Evolutionary conservation across 2,113 vertebrate species (phyloP).

Genomic region (Zapornia atra): DNA sequence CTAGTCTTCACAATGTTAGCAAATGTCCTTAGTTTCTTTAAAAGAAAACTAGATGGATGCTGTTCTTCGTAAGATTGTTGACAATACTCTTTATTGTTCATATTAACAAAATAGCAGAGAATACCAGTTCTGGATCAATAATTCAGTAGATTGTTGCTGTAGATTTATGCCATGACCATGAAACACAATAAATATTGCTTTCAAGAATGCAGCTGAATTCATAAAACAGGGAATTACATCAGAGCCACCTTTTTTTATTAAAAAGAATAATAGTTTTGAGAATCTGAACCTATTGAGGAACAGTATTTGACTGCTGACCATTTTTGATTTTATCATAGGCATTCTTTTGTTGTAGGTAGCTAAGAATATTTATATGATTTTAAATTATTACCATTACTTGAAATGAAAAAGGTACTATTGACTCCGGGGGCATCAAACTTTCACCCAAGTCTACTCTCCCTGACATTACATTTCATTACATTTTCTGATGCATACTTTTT

Average conservation of each 20-base stretch:
- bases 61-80: neutral
- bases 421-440: neutral
- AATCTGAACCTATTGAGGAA: neutral
- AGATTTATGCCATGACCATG: neutral
- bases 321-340: neutral
- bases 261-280: neutral
- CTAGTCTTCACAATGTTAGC: neutral
- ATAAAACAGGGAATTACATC: neutral
- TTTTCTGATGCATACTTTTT: neutral
- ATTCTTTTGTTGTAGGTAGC: neutral
- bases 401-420: neutral
- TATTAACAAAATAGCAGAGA: neutral
- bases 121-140: neutral
- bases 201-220: neutral
- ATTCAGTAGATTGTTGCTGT: neutral
- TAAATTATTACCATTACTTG: neutral
- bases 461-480: neutral
- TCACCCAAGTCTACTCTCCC: neutral
- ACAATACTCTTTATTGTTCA: neutral
- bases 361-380: neutral
- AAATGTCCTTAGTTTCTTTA: neutral
- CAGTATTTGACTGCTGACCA: neutral
- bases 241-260: fast-evolving
- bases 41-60: neutral
- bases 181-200: neutral